These are phyloP conservation scores for Macaria notata DNA, from an alignment of 2,888 invertebrate species.

Conservation along the genomic window DNA sequence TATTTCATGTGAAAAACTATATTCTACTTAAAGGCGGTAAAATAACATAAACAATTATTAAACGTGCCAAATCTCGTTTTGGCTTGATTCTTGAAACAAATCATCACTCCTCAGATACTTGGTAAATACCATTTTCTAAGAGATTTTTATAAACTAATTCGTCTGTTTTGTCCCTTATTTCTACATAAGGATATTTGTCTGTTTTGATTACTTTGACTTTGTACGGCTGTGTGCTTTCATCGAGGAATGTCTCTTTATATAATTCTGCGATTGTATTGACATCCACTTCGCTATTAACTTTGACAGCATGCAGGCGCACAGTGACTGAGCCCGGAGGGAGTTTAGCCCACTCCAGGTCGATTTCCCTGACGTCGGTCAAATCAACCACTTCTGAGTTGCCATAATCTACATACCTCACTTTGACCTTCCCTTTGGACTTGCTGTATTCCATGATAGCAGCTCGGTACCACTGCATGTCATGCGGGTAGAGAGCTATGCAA, in stretches of 20 bases:
- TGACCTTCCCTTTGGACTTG: conserved; percentile 64
- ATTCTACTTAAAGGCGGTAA: no score
- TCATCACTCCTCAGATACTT: conserved; percentile 21
- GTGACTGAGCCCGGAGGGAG: conserved; percentile 78
- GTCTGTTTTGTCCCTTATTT: conserved; percentile 51
- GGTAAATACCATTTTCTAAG: conserved; percentile 44
- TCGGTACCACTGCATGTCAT: conserved; percentile 88
- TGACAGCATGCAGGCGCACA: conserved; percentile 67
- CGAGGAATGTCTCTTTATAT: conserved; percentile 52
- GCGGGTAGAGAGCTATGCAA: conserved; percentile 84
- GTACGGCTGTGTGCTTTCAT: conserved; percentile 53
- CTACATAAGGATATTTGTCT: conserved; percentile 51
- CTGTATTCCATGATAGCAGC: conserved; percentile 82
- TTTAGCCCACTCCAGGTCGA: conserved; percentile 70
- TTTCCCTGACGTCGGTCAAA: conserved; percentile 69
- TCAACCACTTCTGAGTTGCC: conserved; percentile 84
- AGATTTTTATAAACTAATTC: conserved; percentile 58
- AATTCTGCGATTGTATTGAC: conserved; percentile 50
- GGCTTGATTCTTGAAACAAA: neutral
- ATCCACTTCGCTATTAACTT: conserved; percentile 56
- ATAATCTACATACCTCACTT: conserved; percentile 88
- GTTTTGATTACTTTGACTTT: conserved; percentile 51
- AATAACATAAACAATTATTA: no score
- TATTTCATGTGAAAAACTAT: no score
- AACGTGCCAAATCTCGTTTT: no score